These are phyloP conservation scores for Anseranas semipalmata DNA, from an alignment of 2,113 vertebrate genomes.

Conservation along the genomic window DNA sequence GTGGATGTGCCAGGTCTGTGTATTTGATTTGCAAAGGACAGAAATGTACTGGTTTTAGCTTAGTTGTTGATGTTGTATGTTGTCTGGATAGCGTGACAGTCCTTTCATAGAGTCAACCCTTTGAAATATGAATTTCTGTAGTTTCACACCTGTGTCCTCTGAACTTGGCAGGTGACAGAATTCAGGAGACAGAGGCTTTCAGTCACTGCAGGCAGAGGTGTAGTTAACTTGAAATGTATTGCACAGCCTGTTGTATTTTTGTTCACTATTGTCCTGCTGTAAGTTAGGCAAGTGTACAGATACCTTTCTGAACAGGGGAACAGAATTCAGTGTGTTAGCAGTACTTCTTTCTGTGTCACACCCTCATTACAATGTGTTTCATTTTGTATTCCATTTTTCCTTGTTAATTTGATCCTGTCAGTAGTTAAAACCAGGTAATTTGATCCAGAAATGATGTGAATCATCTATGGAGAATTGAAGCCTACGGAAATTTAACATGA, in stretches of 20 bases:
- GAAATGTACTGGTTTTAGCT: background rate
- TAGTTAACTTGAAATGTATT: background rate
- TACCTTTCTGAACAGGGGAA: background rate
- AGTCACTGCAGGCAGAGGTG: background rate
- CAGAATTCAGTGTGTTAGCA: background rate
- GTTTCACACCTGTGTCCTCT: background rate
- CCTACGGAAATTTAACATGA: slow-evolving; percentile 27
- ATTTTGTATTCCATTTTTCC: slow-evolving; percentile 52
- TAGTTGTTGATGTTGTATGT: background rate
- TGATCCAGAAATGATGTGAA: slow-evolving; percentile 55
- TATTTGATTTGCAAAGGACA: slow-evolving; percentile 19
- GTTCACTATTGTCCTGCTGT: background rate
- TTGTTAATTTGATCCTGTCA: slow-evolving; percentile 61
- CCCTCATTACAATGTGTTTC: slow-evolving; percentile 49
- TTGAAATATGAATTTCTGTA: background rate
- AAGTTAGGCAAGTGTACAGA: background rate
- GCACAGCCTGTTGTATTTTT: background rate
- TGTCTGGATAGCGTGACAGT: background rate
- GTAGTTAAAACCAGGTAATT: slow-evolving; percentile 61
- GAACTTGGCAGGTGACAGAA: background rate
- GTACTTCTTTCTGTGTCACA: background rate
- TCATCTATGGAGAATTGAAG: slow-evolving; percentile 47
- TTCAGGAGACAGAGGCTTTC: background rate
- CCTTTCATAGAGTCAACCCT: background rate
- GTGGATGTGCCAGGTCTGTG: background rate